Evolutionary conservation across 2,888 invertebrate genomes (phyloP).

Genomic region (Patella depressa): DNA sequence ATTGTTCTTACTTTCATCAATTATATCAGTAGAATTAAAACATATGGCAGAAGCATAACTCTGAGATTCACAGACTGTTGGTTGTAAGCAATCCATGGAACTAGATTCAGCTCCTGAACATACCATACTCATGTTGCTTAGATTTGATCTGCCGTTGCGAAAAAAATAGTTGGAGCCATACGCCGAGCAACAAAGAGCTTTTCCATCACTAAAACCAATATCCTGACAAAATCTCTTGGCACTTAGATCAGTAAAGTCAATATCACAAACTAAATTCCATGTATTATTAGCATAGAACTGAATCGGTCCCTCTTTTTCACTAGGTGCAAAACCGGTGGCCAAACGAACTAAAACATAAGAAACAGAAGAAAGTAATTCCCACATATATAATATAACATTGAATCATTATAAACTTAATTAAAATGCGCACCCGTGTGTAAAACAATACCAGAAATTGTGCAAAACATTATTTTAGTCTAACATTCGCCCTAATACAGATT

Average conservation of each 20-base stretch:
- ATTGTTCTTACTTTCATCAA: constrained; percentile 39
- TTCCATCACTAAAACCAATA: constrained; percentile 54
- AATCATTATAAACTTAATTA: no score
- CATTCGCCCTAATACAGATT: no score
- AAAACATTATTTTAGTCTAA: no score
- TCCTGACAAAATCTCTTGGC: constrained; percentile 54
- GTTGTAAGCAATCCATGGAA: constrained; percentile 43
- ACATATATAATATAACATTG: no score
- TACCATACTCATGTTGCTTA: constrained; percentile 47
- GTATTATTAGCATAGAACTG: constrained; percentile 44
- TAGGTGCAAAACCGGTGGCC: constrained; percentile 46
- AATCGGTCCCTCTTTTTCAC: constrained; percentile 54
- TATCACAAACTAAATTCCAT: constrained; percentile 60
- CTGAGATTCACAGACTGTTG: constrained; percentile 40
- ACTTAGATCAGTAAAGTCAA: constrained; percentile 53
- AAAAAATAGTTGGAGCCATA: constrained; percentile 44
- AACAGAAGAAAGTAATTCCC: no score
- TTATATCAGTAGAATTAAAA: constrained; percentile 34
- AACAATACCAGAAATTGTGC: no score
- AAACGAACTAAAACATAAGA: constrained; percentile 45
- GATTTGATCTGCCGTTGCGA: not conserved
- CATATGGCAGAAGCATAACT: constrained; percentile 58
- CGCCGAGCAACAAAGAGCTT: constrained; percentile 53
- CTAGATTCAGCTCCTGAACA: constrained; percentile 38
- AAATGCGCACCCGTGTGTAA: no score